These are phyloP conservation scores for Urocyon cinereoargenteus DNA, from an alignment of 2,797 vertebrate genomes.

Conservation along the genomic window DNA sequence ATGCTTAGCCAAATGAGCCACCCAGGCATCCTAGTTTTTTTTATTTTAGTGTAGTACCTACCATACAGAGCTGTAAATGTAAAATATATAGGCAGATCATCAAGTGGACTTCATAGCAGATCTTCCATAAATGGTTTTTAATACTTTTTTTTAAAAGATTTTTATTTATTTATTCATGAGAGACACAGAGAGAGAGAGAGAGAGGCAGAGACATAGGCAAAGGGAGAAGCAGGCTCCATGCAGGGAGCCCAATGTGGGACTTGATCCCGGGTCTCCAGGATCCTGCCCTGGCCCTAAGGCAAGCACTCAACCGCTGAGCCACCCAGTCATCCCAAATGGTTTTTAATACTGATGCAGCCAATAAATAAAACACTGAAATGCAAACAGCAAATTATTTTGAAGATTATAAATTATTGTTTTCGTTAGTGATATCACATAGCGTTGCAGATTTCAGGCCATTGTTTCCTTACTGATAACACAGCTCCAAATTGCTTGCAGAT, in stretches of 20 bases:
- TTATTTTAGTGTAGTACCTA: not conserved
- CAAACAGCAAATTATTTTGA: not conserved
- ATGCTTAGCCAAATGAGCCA: not conserved
- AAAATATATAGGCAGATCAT: not conserved
- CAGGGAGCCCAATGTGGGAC: too few species aligned
- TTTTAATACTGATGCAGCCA: not conserved
- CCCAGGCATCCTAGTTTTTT: not conserved
- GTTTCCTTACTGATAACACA: not conserved
- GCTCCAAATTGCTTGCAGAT: not conserved
- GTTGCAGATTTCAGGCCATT: not conserved
- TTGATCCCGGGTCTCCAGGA: too few species aligned
- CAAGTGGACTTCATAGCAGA: not conserved
- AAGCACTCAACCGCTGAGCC: too few species aligned
- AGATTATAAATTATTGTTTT: constrained; percentile 17
- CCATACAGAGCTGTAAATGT: not conserved
- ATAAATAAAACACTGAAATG: not conserved
- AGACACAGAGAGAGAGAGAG: too few species aligned
- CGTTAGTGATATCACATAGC: not conserved
- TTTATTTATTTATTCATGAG: too few species aligned
- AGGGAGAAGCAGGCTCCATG: too few species aligned
- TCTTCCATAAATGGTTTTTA: not conserved
- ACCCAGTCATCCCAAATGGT: not conserved
- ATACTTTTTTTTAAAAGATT: not conserved
- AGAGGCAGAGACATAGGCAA: too few species aligned
- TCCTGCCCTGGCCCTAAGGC: too few species aligned